These are phyloP conservation scores for Clamator glandarius DNA, from an alignment of 2,797 vertebrate species.

Conservation along the genomic window DNA sequence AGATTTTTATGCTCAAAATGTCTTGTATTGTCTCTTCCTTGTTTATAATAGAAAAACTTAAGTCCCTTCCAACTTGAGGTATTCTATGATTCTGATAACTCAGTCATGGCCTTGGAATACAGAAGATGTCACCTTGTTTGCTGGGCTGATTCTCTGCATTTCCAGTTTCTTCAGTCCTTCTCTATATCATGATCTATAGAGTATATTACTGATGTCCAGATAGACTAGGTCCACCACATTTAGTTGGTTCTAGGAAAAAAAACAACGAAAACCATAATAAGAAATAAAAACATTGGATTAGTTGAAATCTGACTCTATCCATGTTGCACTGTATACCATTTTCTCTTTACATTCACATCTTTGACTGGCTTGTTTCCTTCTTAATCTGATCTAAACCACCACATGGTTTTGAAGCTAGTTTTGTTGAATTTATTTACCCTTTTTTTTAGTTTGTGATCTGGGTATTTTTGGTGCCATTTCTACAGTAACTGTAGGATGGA, in stretches of 20 bases:
- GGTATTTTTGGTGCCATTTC: neutral
- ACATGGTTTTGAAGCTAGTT: constrained; percentile 6
- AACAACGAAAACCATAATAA: neutral
- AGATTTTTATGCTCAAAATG: neutral
- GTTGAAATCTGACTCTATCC: neutral
- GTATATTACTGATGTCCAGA: neutral
- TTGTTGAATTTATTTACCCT: neutral
- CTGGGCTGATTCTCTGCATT: neutral
- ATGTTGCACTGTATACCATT: neutral
- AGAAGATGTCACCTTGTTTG: neutral
- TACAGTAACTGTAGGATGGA: neutral
- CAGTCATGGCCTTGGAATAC: neutral
- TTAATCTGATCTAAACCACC: neutral
- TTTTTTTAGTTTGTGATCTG: neutral
- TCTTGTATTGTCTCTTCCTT: neutral
- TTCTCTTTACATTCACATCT: neutral
- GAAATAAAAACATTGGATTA: neutral
- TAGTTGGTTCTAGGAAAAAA: neutral
- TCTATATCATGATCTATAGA: neutral
- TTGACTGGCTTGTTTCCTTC: constrained; percentile 5
- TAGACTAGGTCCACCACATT: neutral
- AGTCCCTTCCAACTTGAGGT: neutral
- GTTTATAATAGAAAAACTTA: neutral
- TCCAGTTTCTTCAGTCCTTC: neutral
- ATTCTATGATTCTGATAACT: neutral